A percentile compares a stretch with the other conserved stretches of the same genome.
Conservation (phyloP, 2,797 vertebrate species). For the Borostomias antarcticus region DNA sequence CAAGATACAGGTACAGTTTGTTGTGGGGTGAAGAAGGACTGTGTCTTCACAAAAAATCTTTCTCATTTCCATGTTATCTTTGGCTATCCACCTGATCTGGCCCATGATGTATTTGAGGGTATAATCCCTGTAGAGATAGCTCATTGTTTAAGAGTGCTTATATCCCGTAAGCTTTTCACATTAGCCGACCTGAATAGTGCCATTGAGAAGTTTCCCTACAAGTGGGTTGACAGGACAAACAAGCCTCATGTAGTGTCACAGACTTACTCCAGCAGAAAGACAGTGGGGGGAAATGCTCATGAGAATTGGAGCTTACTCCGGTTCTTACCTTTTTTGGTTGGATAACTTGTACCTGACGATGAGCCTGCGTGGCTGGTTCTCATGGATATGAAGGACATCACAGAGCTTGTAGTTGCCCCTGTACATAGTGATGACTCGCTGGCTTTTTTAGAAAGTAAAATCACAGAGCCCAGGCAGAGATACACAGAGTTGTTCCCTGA, state of each 20-base stretch:
- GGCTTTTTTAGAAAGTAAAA: conserved; percentile 35
- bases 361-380: conserved; percentile 25
- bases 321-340: conserved; percentile 29
- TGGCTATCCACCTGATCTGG: conserved; percentile 27
- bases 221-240: conserved; percentile 17
- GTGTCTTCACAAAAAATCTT: conserved; percentile 21
- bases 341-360: conserved; percentile 17
- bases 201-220: conserved; percentile 24
- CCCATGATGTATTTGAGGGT: conserved; percentile 13
- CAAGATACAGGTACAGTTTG: neutral
- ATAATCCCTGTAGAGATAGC: conserved; percentile 14
- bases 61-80: conserved; percentile 19
- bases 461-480: conserved; percentile 29
- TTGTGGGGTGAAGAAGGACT: conserved; percentile 25
- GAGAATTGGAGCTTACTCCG: conserved; percentile 28
- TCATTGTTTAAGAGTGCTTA: conserved; percentile 20
- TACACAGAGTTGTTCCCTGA: conserved; percentile 14
- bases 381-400: conserved; percentile 31
- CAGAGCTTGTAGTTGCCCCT: conserved; percentile 29
- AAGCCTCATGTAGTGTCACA: conserved; percentile 10
- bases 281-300: conserved; percentile 18
- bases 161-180: conserved; percentile 17
- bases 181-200: conserved; percentile 2
- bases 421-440: conserved; percentile 36
- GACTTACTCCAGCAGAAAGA: conserved; percentile 3